Conservation (phyloP, 2,113 vertebrate genomes). For the Gymnarchus niloticus region DNA sequence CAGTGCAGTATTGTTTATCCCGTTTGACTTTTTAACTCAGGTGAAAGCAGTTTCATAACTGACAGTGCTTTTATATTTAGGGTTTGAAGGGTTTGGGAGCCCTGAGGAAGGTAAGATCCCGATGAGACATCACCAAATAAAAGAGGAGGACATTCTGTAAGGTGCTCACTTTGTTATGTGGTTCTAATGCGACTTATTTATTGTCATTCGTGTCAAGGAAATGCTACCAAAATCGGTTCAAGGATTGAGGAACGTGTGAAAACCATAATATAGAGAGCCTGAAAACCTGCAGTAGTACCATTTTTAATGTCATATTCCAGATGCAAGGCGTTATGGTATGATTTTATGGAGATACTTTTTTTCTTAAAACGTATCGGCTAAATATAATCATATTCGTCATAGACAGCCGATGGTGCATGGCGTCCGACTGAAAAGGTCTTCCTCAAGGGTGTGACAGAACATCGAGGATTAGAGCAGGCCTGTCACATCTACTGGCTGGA, state of each 20-base stretch:
- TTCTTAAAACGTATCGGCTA: neutral
- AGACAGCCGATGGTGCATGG: neutral
- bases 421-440: too few relatives aligned
- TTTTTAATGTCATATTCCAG: neutral
- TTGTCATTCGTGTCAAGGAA: neutral
- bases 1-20: neutral
- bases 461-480: too few relatives aligned
- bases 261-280: neutral
- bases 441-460: too few relatives aligned
- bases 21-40: neutral
- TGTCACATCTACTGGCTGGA: neutral
- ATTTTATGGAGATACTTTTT: neutral
- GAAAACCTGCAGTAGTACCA: neutral
- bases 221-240: neutral
- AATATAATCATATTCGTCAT: neutral
- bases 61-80: too few relatives aligned
- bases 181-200: too few relatives aligned
- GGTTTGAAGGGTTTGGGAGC: neutral
- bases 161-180: neutral
- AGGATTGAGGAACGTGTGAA: too few relatives aligned
- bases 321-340: neutral
- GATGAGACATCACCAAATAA: neutral
- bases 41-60: neutral
- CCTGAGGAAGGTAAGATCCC: neutral
- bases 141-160: neutral